Evolutionary conservation across 1,140 invertebrate genomes (phyloP), one percentile per base, ranked within the genome.

Genomic region (Sitophilus oryzae): DNA sequence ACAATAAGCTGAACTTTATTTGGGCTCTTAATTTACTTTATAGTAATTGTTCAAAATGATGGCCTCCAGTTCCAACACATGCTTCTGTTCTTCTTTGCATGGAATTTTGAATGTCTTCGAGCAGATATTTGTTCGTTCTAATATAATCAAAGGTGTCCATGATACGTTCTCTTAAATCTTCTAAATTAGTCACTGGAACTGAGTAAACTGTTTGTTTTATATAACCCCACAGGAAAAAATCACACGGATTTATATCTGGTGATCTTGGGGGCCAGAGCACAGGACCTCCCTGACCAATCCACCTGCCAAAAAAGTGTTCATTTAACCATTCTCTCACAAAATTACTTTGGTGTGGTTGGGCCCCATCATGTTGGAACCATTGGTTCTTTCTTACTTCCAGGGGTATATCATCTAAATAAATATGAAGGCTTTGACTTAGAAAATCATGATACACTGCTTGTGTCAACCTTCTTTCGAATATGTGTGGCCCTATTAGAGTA

Each of bases 221-320:
- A n/a, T n/a, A n/a, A n/a, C n/a, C n/a, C n/a, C n/a, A n/a, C n/a
- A n/a, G n/a, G n/a, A n/a, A n/a, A n/a, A 25, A 21, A 38, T 21
- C 71, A 70, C 72, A 46, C 36, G 65, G 67, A 8, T 60, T 70
- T 37, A 74, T 56, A 61, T 75, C 73, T 20, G 66, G 66, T 36
- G 65, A 73, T 47, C 72, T 57, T n/a, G 72, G 60, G 41, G 71
- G 69, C 74, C 74, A 76, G 22, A 61, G 46, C 38, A 74, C 63
- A 36, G 69, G 55, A 20, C 71, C 68, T 48, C 59, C 47, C 51
- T 69, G 58, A 41, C 71, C 73, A 56, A 76, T 73, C 69, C 69
- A 74, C 46, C 59, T 59, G 4, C 60, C 52, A 19, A 66, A 66
- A 68, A 71, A 73, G 50, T 34, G 45, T 38, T 49, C 52, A 47